phyloP scores from a whole-genome alignment of 1,140 invertebrate genomes.

The Leptinotarsa undecemlineata region DNA sequence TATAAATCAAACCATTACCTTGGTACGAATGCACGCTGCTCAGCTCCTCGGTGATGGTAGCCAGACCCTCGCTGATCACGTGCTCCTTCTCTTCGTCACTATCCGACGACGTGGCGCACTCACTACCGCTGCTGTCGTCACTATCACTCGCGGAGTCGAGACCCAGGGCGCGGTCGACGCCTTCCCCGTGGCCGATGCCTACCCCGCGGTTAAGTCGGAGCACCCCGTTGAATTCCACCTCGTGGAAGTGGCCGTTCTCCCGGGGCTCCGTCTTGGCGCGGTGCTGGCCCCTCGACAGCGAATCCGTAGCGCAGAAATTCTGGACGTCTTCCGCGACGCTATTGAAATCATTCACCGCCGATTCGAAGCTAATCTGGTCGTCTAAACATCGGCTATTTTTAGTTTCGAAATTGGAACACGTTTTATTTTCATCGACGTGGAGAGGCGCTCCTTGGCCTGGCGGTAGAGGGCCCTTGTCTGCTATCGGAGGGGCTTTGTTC shows the following conservation, averaged over 20 bases:
- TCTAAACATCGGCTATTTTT: conserved; percentile 33
- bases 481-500: conserved; percentile 4
- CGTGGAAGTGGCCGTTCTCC: not conserved
- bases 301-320: conserved; percentile 45
- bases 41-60: conserved; percentile 52
- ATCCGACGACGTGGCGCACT: conserved; percentile 32
- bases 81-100: conserved; percentile 46
- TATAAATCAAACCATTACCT: conserved; percentile 28
- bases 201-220: not conserved
- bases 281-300: conserved; percentile 26
- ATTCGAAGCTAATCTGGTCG: conserved; percentile 46
- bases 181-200: not conserved
- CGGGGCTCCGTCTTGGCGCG: conserved; percentile 17
- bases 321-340: conserved; percentile 51
- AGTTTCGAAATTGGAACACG: conserved; percentile 17
- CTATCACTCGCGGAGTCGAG: conserved; percentile 28
- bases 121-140: conserved; percentile 34
- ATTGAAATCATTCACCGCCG: conserved; percentile 52
- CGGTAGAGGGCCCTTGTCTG: not conserved
- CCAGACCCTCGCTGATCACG: conserved; percentile 47
- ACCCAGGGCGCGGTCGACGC: conserved; percentile 27
- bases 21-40: conserved; percentile 42
- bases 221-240: conserved; percentile 11
- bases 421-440: conserved; percentile 27
- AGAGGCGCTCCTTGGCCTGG: conserved; percentile 14